Evolutionary conservation across 2,888 invertebrate genomes (phyloP).

Genomic region (Lamellibrachia satsuma): DNA sequence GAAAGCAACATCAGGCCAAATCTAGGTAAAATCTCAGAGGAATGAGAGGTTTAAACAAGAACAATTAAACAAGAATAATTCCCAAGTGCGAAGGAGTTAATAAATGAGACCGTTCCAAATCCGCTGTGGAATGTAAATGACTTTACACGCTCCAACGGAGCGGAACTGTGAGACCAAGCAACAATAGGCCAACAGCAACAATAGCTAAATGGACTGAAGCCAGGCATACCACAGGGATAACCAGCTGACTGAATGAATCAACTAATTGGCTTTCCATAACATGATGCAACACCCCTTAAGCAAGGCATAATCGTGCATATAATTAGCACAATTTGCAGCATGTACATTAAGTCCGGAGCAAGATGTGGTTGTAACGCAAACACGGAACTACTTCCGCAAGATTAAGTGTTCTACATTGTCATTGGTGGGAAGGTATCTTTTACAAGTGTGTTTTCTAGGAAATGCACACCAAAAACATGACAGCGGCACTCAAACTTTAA

Average conservation of each 20-base stretch:
- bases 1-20: too few relatives aligned
- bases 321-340: conserved; percentile 10
- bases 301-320: background rate
- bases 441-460: background rate
- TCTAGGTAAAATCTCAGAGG: too few relatives aligned
- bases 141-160: background rate
- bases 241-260: background rate
- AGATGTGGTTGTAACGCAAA: background rate
- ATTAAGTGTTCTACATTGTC: background rate
- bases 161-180: background rate
- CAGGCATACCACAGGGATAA: background rate
- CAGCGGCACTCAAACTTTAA: background rate
- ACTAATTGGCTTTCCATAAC: background rate
- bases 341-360: background rate
- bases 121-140: background rate
- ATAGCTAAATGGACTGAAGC: background rate
- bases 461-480: background rate
- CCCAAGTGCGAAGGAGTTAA: background rate
- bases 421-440: background rate
- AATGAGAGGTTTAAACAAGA: background rate
- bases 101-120: background rate
- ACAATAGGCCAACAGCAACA: background rate
- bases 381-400: background rate
- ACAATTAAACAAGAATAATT: background rate
- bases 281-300: background rate